Evolutionary conservation across 2,888 invertebrate genomes (phyloP), one percentile per base, ranked within the genome.

Genomic region (Phania funesta): DNA sequence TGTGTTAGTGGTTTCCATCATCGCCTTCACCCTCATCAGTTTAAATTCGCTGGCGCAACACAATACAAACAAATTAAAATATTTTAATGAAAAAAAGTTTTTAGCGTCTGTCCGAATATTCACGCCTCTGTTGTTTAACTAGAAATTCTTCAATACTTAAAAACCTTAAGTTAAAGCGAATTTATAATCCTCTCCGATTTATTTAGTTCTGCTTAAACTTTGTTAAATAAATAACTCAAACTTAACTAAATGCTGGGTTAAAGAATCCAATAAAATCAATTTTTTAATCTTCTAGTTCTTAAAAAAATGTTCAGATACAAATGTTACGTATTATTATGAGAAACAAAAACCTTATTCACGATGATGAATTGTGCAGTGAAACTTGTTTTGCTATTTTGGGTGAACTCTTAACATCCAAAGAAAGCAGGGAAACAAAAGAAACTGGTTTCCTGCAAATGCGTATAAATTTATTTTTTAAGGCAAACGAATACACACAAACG

Each of bases 1-100:
- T 35, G 58, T 13, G 60, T 52, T 65, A 46, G 67, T 52, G 73
- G 67, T 71, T 38, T 29, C 46, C 52, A 35, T 50, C 73, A 56
- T 48, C 38, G 5, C 22, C 71, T 44, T 65, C 50, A 73, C 60
- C 50, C 29, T 65, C 65, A 79, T 68, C 65, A 83, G 71, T 77
- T 73, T 68, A 58, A 70, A 70, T 74, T 80, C 56, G 56, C 46
- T 77, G 35, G 64, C 54, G 64, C 38, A 64, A 77, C 35, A 67
- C 74, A 80, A 79, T 70, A 68, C 62, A 84, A 81, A 83, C 76
- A 85, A 84, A 85, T 85, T 84, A 83, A 80, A 84, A 85, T 83
- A 80, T 84, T 85, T 83, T 85, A 85, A 85, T 84, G 84, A 84
- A 7, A 85, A 84, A 84, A 80, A 81, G 80, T 85, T 84, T 83